phyloP scores from a whole-genome alignment of 2,113 vertebrate species.

The Falco punctatus region DNA sequence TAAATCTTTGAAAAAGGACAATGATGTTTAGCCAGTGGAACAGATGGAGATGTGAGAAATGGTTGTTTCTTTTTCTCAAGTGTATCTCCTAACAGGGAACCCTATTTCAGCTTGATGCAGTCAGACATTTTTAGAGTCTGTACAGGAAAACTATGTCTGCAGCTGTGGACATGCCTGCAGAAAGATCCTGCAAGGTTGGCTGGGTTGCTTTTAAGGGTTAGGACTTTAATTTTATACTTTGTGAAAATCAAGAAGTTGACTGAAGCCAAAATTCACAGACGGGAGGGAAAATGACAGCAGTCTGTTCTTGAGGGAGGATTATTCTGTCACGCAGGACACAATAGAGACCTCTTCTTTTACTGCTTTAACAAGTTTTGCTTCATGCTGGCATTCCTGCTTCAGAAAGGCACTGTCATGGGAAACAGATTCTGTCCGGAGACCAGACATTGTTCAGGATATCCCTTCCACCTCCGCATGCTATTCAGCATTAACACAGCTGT shows the following conservation, averaged over 20 bases:
- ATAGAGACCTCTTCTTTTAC: conserved; percentile 73
- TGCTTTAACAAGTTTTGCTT: conserved; percentile 76
- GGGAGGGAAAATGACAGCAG: conserved; percentile 63
- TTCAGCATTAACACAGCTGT: conserved; percentile 55
- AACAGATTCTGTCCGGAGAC: conserved; percentile 68
- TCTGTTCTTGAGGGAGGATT: conserved; percentile 74
- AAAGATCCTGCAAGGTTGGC: background rate
- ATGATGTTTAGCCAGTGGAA: background rate
- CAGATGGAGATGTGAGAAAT: background rate
- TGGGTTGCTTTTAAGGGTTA: background rate
- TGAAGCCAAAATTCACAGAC: conserved; percentile 69
- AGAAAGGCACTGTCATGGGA: conserved; percentile 75
- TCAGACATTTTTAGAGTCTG: background rate
- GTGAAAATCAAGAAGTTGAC: conserved; percentile 34
- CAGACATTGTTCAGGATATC: conserved; percentile 71
- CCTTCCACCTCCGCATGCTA: conserved; percentile 48
- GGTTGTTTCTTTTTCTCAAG: background rate
- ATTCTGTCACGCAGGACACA: conserved; percentile 74
- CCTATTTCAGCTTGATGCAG: background rate
- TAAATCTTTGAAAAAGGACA: background rate
- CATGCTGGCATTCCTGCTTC: conserved; percentile 76
- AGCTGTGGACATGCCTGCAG: background rate
- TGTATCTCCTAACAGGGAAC: background rate
- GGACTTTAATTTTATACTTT: conserved; percentile 42
- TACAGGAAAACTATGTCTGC: background rate